Evolutionary conservation across 2,797 vertebrate genomes (phyloP).

Genomic region (Ispidina lecontei): DNA sequence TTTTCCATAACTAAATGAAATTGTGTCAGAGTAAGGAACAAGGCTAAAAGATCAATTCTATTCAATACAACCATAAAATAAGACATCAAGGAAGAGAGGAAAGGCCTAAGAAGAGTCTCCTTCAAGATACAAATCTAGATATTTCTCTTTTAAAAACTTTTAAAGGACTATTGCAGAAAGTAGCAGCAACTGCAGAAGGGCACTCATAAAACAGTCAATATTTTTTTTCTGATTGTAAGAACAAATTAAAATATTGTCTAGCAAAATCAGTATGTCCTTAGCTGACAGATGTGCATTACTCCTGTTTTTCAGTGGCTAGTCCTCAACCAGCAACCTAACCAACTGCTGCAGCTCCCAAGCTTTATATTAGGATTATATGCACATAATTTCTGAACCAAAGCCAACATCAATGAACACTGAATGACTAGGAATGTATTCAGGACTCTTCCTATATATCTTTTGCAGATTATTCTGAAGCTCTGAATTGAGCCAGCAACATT

Average conservation of each 20-base stretch:
- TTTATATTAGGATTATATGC: neutral
- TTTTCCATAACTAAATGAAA: neutral
- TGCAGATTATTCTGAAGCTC: neutral
- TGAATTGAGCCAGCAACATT: neutral
- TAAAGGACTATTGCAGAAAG: neutral
- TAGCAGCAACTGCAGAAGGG: neutral
- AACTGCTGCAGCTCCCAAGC: neutral
- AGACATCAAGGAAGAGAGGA: neutral
- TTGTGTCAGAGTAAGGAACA: neutral
- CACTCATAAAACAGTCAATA: neutral
- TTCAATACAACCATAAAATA: neutral
- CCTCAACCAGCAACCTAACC: neutral
- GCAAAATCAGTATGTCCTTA: neutral
- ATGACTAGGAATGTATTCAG: neutral
- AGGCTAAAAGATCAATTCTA: neutral
- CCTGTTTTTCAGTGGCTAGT: neutral
- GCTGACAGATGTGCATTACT: neutral
- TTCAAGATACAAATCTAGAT: neutral
- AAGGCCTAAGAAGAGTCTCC: neutral
- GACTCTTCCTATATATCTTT: neutral
- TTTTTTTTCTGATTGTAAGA: neutral
- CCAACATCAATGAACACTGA: neutral
- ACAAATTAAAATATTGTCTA: neutral
- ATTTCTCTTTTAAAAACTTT: neutral
- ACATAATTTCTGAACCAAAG: constrained; percentile 3